These are phyloP conservation scores for Galago senegalensis DNA, from an alignment of 2,797 vertebrate species.

Conservation along the genomic window DNA sequence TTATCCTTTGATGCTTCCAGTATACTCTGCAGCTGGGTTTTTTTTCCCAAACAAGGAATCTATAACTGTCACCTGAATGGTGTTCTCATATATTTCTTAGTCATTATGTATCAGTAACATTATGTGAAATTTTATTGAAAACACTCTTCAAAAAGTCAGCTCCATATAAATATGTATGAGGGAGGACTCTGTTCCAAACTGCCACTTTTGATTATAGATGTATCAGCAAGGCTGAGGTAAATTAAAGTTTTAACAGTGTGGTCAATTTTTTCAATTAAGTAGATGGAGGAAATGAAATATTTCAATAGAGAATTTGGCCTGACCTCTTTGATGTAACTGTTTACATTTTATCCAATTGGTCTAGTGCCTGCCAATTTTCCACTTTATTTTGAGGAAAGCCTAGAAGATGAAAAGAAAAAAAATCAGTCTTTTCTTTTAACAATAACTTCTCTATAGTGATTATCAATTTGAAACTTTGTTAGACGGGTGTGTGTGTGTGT, in stretches of 20 bases:
- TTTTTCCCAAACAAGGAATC: constrained; percentile 14
- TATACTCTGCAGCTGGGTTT: not conserved
- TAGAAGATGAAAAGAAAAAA: constrained; percentile 33
- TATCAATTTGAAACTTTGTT: constrained; percentile 35
- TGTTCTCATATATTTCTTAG: constrained; percentile 60
- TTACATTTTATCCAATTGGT: constrained; percentile 49
- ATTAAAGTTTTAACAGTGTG: constrained; percentile 64
- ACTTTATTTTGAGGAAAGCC: constrained; percentile 74
- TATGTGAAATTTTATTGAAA: constrained; percentile 65
- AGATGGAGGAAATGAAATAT: constrained; percentile 61
- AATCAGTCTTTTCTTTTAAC: constrained; percentile 3
- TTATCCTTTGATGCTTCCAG: constrained; percentile 44
- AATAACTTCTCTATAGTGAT: not conserved
- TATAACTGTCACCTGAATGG: not conserved
- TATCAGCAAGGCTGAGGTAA: constrained; percentile 8
- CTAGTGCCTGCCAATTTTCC: constrained; percentile 46
- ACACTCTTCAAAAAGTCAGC: constrained; percentile 50
- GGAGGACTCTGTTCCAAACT: constrained; percentile 47
- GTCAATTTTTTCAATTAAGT: constrained; percentile 66
- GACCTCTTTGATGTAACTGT: constrained; percentile 57
- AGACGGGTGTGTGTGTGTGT: not conserved
- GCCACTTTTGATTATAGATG: constrained; percentile 69
- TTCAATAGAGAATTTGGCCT: constrained; percentile 63
- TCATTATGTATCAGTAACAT: constrained; percentile 35
- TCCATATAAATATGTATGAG: constrained; percentile 57